Percentiles rank a stretch among this genome's conserved stretches.
Conservation (phyloP, 2,888 invertebrate genomes). For the Drosophila sordidula region DNA sequence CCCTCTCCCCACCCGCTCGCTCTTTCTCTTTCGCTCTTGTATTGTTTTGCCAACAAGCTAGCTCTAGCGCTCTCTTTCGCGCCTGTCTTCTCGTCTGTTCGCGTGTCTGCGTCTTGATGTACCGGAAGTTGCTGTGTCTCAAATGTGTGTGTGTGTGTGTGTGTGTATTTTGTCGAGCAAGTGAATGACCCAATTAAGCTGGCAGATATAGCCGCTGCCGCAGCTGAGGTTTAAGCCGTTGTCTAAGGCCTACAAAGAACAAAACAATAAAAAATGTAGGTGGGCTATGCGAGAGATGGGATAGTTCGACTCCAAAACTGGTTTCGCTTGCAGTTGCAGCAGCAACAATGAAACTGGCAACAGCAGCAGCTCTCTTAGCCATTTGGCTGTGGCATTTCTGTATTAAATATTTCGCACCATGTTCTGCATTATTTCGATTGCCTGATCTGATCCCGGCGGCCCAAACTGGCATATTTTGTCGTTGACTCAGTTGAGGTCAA, state of each 20-base stretch:
- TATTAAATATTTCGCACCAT: conserved; percentile 81
- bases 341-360: conserved; percentile 22
- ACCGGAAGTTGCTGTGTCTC: conserved; percentile 58
- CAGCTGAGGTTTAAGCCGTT: conserved; percentile 55
- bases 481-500: conserved; percentile 81
- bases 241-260: conserved; percentile 29
- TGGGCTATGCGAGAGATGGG: conserved; percentile 40
- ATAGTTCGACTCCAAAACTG: conserved; percentile 60
- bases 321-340: conserved; percentile 62
- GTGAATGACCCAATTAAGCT: conserved; percentile 78
- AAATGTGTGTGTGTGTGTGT: conserved; percentile 15
- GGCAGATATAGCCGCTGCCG: conserved; percentile 54
- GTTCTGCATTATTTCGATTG: conserved; percentile 79
- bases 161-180: conserved; percentile 58
- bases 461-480: conserved; percentile 70
- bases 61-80: conserved; percentile 3
- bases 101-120: conserved; percentile 28
- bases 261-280: conserved; percentile 43
- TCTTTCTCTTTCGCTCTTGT: not conserved
- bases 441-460: conserved; percentile 60
- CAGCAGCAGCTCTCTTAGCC: conserved; percentile 33
- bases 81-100: conserved; percentile 3
- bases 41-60: conserved; percentile 12
- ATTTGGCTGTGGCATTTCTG: conserved; percentile 59
- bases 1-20: not conserved